A percentile compares a stretch with the other conserved stretches of the same genome.
These are phyloP conservation scores for Merluccius polli DNA, from an alignment of 2,797 vertebrate species.

Conservation along the genomic window DNA sequence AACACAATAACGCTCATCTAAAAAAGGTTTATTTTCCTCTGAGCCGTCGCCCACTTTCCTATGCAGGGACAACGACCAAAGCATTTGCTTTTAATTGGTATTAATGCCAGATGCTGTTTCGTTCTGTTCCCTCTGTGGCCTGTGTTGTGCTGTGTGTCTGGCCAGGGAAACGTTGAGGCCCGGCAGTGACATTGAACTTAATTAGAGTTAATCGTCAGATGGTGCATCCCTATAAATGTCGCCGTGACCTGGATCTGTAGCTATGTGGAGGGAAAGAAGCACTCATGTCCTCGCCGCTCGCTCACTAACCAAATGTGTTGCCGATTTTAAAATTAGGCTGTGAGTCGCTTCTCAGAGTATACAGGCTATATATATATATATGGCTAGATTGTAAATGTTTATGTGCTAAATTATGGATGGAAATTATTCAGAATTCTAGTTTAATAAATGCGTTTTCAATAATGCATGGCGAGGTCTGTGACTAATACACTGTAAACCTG, in stretches of 20 bases:
- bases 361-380: no score
- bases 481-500: not conserved
- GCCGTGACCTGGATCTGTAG: slow-evolving; percentile 44
- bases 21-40: no score
- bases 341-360: not conserved
- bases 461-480: not conserved
- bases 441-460: not conserved
- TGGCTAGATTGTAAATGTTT: not conserved
- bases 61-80: not conserved
- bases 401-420: not conserved
- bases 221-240: slow-evolving; percentile 44
- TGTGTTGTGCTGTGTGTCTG: slow-evolving; percentile 8
- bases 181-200: slow-evolving; percentile 63
- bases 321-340: slow-evolving; percentile 7
- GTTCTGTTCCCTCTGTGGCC: slow-evolving; percentile 5
- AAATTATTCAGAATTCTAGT: not conserved
- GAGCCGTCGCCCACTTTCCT: no score
- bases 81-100: not conserved
- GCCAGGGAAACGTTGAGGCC: slow-evolving; percentile 33
- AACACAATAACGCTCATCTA: no score
- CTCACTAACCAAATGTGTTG: slow-evolving; percentile 32
- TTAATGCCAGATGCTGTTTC: slow-evolving; percentile 24
- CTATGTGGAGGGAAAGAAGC: slow-evolving; percentile 37
- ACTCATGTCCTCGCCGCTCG: slow-evolving; percentile 28
- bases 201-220: slow-evolving; percentile 59